Evolutionary conservation across 2,797 vertebrate genomes (phyloP), one percentile per base, ranked within the genome.

Genomic region (Onychomys arenicola): DNA sequence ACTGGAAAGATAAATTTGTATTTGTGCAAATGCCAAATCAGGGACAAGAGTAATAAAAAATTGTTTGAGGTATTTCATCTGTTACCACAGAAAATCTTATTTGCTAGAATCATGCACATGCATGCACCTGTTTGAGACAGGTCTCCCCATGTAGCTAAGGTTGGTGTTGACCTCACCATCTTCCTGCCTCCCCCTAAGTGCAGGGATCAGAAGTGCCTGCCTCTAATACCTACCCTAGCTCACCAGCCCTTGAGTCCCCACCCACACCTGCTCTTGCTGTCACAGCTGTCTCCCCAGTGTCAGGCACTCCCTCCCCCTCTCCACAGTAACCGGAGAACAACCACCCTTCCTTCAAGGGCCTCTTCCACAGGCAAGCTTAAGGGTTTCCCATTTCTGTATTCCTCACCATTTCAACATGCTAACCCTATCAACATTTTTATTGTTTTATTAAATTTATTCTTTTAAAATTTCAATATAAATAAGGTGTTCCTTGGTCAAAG

Each of bases 1-100:
- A 90, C 37, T 87, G 81, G 80, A 94, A 93, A 92, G 10, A 86
- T 10, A 63, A 71, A 92, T 76, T 34, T 81, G 23, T 81, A 96
- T 94, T 73, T 73, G 40, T 55, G 59, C 7, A 90, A 88, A 25
- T 84, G 40, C 40, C 40, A 21, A 25, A 40, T 34, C 46, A 89
- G 29, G 76, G 16, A 91, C 40, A 89, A 91, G 29, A 65, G 46
- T 11, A 76, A 37, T 10, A 2, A 2, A 49, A 82, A 80, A 55
- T 71, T 73, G 61, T 49, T 77, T 57, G 80, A 57, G 25, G 16
- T 61, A 73, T 49, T 91, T 71, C 34, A 84, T 76, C 49, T 55
- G 40, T 17, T 4, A 78, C 16, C 57, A 17, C 46, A 81, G 23
- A 81, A 93, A 93, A 81, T 9, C 46, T 80, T 2, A 46, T 25